A percentile compares a stretch with the other conserved stretches of the same genome.
phyloP scores from a whole-genome alignment of 2,113 vertebrate genomes.

The Ptychochromis oligacanthus region DNA sequence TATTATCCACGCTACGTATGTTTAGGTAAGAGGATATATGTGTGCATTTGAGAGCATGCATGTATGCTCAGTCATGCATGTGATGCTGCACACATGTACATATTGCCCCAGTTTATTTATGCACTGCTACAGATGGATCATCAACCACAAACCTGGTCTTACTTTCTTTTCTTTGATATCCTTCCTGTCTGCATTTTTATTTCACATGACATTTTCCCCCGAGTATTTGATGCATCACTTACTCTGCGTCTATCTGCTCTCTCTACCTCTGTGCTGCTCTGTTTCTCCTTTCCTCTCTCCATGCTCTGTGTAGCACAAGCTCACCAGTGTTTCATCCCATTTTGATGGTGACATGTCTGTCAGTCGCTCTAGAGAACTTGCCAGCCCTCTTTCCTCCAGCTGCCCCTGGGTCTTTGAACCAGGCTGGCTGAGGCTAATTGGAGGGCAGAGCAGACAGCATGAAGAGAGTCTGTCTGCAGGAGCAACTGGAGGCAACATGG shows the following conservation, averaged over 20 bases:
- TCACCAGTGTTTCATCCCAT: conserved; percentile 6
- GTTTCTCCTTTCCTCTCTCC: background rate
- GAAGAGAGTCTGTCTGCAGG: conserved; percentile 39
- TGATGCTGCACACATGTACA: background rate
- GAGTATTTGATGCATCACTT: conserved; percentile 2
- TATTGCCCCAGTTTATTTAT: background rate
- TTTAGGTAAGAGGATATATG: background rate
- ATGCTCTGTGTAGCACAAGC: conserved; percentile 13
- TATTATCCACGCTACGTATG: conserved; percentile 18
- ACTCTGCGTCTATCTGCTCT: conserved; percentile 3
- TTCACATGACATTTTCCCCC: background rate
- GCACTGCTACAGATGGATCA: background rate
- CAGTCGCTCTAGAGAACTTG: conserved; percentile 13
- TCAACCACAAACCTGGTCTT: background rate
- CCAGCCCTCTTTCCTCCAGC: conserved; percentile 37
- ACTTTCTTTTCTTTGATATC: background rate
- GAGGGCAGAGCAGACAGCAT: conserved; percentile 50
- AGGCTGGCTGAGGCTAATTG: conserved; percentile 62
- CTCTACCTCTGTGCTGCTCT: conserved; percentile 20
- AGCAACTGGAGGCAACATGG: conserved; percentile 38
- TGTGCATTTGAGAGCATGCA: conserved; percentile 10
- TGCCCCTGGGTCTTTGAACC: conserved; percentile 57
- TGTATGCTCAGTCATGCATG: conserved; percentile 33
- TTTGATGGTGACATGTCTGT: conserved; percentile 29
- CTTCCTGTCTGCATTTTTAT: background rate